Evolutionary conservation across 2,888 invertebrate species (phyloP).

Genomic region (Coenonympha glycerion): DNA sequence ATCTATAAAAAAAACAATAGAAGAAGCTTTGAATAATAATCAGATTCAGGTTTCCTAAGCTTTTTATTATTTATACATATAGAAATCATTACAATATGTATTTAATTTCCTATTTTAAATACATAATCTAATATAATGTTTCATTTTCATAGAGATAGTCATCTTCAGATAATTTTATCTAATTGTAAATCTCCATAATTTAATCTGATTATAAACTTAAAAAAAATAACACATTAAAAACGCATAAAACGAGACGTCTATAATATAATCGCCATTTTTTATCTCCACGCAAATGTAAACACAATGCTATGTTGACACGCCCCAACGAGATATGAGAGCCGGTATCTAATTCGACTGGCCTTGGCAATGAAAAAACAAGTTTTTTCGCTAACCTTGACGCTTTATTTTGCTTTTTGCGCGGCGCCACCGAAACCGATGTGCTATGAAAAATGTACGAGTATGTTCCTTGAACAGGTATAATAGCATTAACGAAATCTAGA

Average conservation of each 20-base stretch:
- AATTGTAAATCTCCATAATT: not conserved
- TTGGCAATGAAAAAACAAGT: conserved; percentile 72
- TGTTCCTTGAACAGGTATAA: conserved; percentile 7
- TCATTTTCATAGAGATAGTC: no score
- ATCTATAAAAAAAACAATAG: no score
- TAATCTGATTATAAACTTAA: not conserved
- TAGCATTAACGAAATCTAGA: not conserved
- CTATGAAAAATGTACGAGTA: conserved; percentile 17
- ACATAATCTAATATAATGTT: no score
- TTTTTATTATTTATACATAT: no score
- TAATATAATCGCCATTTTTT: conserved; percentile 44
- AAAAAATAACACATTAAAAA: conserved; percentile 15
- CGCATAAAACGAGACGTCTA: conserved; percentile 2
- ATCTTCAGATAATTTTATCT: no score
- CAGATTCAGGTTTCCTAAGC: no score
- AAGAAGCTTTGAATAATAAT: no score
- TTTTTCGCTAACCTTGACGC: conserved; percentile 54
- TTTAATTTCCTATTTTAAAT: no score
- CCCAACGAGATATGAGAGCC: conserved; percentile 55
- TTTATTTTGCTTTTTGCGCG: conserved; percentile 49
- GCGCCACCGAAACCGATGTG: conserved; percentile 33
- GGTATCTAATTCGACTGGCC: conserved; percentile 71
- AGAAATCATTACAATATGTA: no score
- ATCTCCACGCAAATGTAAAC: conserved; percentile 60
- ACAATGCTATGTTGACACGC: conserved; percentile 62